Base-by-base conservation (phyloP, 2,113 vertebrate genomes). In the Otis tarda region DNA sequence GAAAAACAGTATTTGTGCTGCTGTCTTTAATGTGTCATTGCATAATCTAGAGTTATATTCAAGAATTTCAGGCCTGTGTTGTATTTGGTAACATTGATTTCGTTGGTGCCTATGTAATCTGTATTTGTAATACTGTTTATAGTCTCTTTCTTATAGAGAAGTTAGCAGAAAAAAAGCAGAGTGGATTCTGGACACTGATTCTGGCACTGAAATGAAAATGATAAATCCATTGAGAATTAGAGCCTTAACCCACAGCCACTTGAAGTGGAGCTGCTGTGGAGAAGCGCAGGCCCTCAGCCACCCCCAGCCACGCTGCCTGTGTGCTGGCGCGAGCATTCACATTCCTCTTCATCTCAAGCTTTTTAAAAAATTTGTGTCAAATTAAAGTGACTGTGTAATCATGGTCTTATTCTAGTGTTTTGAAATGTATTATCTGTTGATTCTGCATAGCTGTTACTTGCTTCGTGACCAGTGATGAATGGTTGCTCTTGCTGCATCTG, bases 281-380 rank as follows among this genome's bases (percentile, higher is more conserved):
- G 77, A 60, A 37, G 65, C 57, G 31, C 33, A 53, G 37, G 15
- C 6, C 6, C 22, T 7, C 5, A 2, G 0, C 39, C 28, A 16
- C 45, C 49, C 31, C 19, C 39, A 27, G 39, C 56, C 75, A 53
- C 0, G 1, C 27, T 70, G 41, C 8, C 2, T 60, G 5, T 22
- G 2, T 33, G 49, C 30, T 69, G 55, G 25, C 2, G 2, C 4
- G 1, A 31, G 25, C 30, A 3, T 10, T 50, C 24, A 4, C 33
- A 41, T 64, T 87, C 45, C 37, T 87, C 53, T 77, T 81, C 60
- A 28, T 25, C 33, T 60, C 49, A 60, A 27, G 0, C 8, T 82
- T 69, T 73, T 76, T 9, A 1, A 0, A 0, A 4, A 33, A 41
- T 2, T 15, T 45, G 24, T n/a, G 17, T 78, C 33, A 55, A 57